phyloP scores from a whole-genome alignment of 2,113 vertebrate genomes.

The Eulemur macaco region DNA sequence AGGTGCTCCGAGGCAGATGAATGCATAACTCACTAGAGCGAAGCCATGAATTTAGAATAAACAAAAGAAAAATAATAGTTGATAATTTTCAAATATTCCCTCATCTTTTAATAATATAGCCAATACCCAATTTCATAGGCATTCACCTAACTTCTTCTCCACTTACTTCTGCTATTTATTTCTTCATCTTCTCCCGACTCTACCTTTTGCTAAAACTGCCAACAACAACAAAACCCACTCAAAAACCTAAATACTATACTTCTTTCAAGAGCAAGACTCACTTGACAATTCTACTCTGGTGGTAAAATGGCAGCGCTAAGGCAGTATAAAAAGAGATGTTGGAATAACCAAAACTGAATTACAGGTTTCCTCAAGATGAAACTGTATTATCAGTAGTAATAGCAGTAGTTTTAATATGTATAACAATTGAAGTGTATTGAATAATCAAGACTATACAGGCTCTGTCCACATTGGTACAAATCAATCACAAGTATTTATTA shows the following conservation, averaged over 20 bases:
- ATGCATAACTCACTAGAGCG: neutral
- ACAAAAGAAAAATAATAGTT: neutral
- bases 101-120: neutral
- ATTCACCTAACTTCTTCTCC: neutral
- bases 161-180: neutral
- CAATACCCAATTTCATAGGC: neutral
- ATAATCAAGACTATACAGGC: neutral
- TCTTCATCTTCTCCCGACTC: neutral
- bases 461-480: neutral
- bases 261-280: neutral
- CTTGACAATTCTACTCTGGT: neutral
- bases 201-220: neutral
- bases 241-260: neutral
- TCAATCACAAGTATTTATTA: neutral
- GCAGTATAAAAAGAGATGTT: neutral
- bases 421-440: neutral
- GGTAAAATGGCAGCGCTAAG: neutral
- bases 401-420: neutral
- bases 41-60: conserved; percentile 9
- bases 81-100: neutral
- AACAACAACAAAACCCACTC: neutral
- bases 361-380: neutral
- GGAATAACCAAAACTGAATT: neutral
- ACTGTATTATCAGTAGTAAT: neutral
- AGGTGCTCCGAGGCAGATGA: neutral